Base-by-base conservation (phyloP, 1,140 invertebrate species). In the Gryon sp. region DNA sequence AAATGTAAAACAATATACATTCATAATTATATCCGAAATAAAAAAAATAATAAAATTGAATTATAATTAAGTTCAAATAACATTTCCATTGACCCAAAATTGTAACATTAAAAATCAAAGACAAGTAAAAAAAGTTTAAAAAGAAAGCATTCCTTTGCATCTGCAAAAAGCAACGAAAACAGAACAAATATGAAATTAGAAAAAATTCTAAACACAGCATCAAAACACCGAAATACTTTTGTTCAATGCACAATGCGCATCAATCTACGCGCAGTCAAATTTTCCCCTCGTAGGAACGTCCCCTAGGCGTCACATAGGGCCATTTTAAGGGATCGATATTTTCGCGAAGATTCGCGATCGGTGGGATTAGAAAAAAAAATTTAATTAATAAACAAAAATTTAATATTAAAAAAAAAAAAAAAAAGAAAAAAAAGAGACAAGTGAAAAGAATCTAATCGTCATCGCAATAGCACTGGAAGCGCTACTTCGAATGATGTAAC, bases 401-500 rank as follows among this genome's bases (percentile, higher is more conserved):
- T n/a, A n/a, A 28, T 30, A 41, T 5, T 20, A 34, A 9, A 60
- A 45, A 30, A 41, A 28, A 40, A 11, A 24, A 26, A 14, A 12
- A 14, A 41, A 36, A 15, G 8, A 34, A 82, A 84, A 84, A 84
- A 84, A 81, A 80, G 78, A 68, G 59, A 53, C 40, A 62, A 20
- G 4, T 38, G 43, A 15, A 43, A 53, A 62, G 32, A 19, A 40
- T 20, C 22, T 5, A 60, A 32, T 63, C 52, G 53, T n/a, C 26
- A 45, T 63, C 6, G 15, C 30, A 76, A 50, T 16, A 76, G 55
- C 68, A 63, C 72, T 63, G 48, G 32, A 72, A 74, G 68, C 78
- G 76, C 69, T 74, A 76, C 65, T 79, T 59, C 76, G 70, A 76
- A 76, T 87, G 86, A 87, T 87, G 85, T 87, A 87, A 87, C 84